Evolutionary conservation across 2,888 invertebrate genomes (phyloP).

Genomic region (Lithophane socia): DNA sequence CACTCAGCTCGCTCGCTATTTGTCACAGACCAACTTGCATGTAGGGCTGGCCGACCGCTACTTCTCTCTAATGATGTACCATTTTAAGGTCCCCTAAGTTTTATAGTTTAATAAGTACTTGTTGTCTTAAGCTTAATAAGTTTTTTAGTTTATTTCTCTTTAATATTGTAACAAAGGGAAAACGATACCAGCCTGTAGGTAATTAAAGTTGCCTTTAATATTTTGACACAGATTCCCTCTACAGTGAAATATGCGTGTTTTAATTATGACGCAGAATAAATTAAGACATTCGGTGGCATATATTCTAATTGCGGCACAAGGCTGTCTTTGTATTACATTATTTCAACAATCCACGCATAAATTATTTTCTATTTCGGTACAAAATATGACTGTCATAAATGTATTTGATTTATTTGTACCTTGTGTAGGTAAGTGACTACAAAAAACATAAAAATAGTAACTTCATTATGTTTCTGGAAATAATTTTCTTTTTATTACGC

Average conservation of each 20-base stretch:
- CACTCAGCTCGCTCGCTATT: background rate
- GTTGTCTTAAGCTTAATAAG: background rate
- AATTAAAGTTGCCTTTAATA: background rate
- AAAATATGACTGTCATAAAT: constrained; percentile 9
- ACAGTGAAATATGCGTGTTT: constrained; percentile 24
- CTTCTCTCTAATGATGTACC: no score
- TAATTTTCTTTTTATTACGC: no score
- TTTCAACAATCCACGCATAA: constrained; percentile 44
- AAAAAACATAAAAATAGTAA: background rate
- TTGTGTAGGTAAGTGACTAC: background rate
- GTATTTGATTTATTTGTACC: constrained; percentile 19
- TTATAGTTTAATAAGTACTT: background rate
- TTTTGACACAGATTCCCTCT: constrained; percentile 26
- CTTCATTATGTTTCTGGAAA: background rate
- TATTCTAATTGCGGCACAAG: constrained; percentile 31
- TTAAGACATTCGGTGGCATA: constrained; percentile 37
- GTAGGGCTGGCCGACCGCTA: no score
- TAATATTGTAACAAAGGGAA: background rate
- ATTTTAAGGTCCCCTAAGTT: background rate
- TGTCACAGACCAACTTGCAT: background rate
- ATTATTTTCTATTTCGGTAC: constrained; percentile 23
- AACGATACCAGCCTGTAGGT: background rate
- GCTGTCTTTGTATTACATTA: constrained; percentile 39
- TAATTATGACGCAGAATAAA: constrained; percentile 34
- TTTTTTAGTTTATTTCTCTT: background rate